Evolutionary conservation across 1,140 invertebrate genomes (phyloP).

Genomic region (Propsilocerus akamusi): DNA sequence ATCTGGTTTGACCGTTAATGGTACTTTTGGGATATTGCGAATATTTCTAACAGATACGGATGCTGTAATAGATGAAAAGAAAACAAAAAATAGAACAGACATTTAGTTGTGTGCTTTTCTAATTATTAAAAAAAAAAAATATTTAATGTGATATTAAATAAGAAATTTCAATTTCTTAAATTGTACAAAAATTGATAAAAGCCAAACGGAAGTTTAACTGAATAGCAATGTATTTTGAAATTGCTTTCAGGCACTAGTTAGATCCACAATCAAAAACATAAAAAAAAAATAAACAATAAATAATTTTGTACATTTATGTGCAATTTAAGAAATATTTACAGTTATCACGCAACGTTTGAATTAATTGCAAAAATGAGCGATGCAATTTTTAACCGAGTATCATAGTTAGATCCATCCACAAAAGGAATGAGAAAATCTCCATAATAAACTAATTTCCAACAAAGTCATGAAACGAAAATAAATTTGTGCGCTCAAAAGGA

Average conservation of each 20-base stretch:
- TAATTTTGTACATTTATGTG: constrained; percentile 1
- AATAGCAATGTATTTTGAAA: no score
- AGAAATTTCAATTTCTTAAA: background rate
- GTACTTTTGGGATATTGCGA: constrained; percentile 19
- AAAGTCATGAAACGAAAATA: no score
- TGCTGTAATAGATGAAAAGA: constrained; percentile 12
- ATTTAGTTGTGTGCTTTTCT: background rate
- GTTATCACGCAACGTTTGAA: no score
- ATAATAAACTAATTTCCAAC: no score
- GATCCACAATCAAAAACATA: background rate
- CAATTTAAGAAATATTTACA: constrained; percentile 4
- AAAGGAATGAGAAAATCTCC: no score
- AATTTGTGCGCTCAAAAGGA: no score
- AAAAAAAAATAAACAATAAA: background rate
- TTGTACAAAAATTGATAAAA: background rate
- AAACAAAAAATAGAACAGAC: background rate
- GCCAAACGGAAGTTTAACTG: no score
- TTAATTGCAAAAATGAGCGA: no score
- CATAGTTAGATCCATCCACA: no score
- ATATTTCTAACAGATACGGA: constrained; percentile 24
- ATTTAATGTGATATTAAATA: background rate
- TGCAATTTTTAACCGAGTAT: no score
- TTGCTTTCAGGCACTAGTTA: no score
- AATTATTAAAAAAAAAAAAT: background rate
- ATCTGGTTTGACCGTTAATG: constrained; percentile 22